Evolutionary conservation across 2,797 vertebrate species (phyloP), one percentile per base, ranked within the genome.

Genomic region (Tapera naevia): DNA sequence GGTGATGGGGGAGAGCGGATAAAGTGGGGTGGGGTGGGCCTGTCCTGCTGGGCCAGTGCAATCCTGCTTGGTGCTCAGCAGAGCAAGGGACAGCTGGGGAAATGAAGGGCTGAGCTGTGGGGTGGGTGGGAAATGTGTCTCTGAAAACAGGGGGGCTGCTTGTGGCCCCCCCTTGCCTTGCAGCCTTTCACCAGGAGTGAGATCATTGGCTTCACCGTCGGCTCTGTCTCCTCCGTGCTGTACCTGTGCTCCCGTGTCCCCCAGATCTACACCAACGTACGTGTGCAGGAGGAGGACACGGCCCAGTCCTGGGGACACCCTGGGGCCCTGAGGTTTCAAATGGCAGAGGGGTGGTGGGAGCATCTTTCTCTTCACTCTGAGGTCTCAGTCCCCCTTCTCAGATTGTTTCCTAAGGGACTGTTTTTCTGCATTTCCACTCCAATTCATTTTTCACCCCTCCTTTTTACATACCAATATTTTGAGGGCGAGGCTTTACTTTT

Each of bases 201-300:
- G 91, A 98, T 99, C 27, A 46, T 99, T 2, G 99, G 99, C 27
- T 99, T 99, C 33, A 56, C 96, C 53, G 98, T 99, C 0, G 99
- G 99, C 51, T 99, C 99, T 0, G 0, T 99, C 79, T 99, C 99
- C 10, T 99, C 99, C 0, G 58, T 99, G 75, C 98, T 99, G 13
- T 99, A 99, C 97, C 98, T 99, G 81, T 96, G 95, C 61, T 99
- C 99, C 86, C 98, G 99, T 32, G 86, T 99, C 51, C 99, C 99
- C 5, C 99, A 99, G 98, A 99, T 99, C 80, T 97, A 98, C 97
- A 99, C 98, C 11, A 99, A 99, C 5, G 99, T 99, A 97, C 99
- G 99, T 97, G 10, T 2, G 27, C 7, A 2, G 53, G 11, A 46
- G 17, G 43, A 18, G 51, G 67, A 2, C 0, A 27, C 22, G 18